Percentiles rank a stretch among this genome's conserved stretches.
These are phyloP conservation scores for Taenaris catops DNA, from an alignment of 2,888 invertebrate species.

Conservation along the genomic window DNA sequence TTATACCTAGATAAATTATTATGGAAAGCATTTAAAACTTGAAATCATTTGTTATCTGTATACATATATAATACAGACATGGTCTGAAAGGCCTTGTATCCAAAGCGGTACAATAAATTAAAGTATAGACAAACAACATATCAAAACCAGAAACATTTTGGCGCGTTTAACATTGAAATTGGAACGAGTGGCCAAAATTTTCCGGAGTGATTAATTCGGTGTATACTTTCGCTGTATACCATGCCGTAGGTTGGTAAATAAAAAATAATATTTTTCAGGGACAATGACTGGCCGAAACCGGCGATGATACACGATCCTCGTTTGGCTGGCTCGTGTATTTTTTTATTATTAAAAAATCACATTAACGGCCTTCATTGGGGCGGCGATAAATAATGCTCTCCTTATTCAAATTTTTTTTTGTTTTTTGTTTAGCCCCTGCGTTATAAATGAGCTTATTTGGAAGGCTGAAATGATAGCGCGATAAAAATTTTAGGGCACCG, in stretches of 20 bases:
- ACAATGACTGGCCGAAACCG: slow-evolving; percentile 75
- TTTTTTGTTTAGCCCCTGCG: slow-evolving; percentile 71
- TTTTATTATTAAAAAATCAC: slow-evolving; percentile 77
- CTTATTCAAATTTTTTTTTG: slow-evolving; percentile 78
- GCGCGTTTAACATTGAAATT: slow-evolving; percentile 23
- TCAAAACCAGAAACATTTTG: slow-evolving; percentile 3
- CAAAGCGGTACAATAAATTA: too few species aligned
- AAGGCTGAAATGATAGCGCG: slow-evolving; percentile 69
- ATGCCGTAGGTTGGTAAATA: slow-evolving; percentile 47
- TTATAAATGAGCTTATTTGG: slow-evolving; percentile 80
- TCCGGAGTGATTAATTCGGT: slow-evolving; percentile 61
- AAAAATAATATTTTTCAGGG: slow-evolving; percentile 51
- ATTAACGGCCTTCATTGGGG: slow-evolving; percentile 80
- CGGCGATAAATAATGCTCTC: slow-evolving; percentile 79
- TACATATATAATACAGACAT: too few species aligned
- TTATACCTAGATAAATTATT: too few species aligned
- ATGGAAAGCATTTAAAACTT: too few species aligned
- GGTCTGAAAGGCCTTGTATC: too few species aligned
- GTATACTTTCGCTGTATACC: slow-evolving; percentile 53
- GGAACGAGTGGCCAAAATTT: slow-evolving; percentile 32
- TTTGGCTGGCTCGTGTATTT: slow-evolving; percentile 69
- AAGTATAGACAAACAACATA: too few species aligned
- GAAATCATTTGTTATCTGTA: too few species aligned
- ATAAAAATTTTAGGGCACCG: slow-evolving; percentile 48
- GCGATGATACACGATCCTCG: slow-evolving; percentile 79